Base-by-base conservation (phyloP, 2,797 vertebrate species). In the Chloroceryle inda region DNA sequence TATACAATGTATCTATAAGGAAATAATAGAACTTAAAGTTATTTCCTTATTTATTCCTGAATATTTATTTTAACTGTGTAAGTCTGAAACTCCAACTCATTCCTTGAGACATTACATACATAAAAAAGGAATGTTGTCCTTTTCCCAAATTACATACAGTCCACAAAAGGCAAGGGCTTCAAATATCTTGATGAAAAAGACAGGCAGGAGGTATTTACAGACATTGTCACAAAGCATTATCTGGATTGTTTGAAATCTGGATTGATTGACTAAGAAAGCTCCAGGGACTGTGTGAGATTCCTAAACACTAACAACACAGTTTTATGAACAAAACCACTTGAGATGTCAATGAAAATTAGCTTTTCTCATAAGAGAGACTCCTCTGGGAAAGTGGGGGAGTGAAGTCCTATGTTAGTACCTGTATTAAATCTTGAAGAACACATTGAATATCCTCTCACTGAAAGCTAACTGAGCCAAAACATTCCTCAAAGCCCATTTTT, bases 231-330 rank as follows among this genome's bases (percentile, higher is more conserved):
- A 87, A 10, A 78, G 5, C 59, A 86, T 53, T 45, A 84, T 31
- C 24, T 66, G 27, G 16, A 19, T 73, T 93, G 11, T 79, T 62
- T 84, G 56, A 91, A 95, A 86, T 31, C 8, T 50, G 27, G 10
- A 45, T 38, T 84, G 69, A 78, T 50, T 91, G 66, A 62, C 77
- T 89, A 55, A 75, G 84, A 78, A 85, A 79, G 19, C 74, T 85
- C 78, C 42, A 84, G 74, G 31, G 71, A 62, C 35, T 52, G 21
- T 52, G 21, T 35, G 35, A 69, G 26, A 55, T 83, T 87, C 55
- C 17, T 63, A 56, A 85, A 72, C 13, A 79, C 56, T 69, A 93
- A 58, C 44, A 81, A 55, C 9, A 61, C 0, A 56, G 13, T 10
- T 73, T 80, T 74, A 84, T 53, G 24, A 83, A 68, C 7, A 88